Conservation (phyloP, 2,888 invertebrate species). For the Amblyteles armatorius region DNA sequence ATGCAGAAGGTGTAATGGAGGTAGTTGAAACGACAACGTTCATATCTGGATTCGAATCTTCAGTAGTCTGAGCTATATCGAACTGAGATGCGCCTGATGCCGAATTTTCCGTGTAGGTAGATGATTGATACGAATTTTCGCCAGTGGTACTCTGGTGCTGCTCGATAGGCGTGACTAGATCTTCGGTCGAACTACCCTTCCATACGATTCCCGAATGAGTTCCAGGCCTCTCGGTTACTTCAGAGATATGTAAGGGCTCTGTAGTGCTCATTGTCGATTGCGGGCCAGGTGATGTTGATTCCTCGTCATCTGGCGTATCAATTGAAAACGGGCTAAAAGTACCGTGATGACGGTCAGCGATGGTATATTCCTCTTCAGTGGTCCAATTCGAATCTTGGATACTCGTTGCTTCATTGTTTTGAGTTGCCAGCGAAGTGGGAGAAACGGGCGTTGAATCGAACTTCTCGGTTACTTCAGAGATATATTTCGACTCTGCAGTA, state of each 20-base stretch:
- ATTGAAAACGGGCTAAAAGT: background rate
- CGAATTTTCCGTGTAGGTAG: background rate
- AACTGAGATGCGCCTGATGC: background rate
- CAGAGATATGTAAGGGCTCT: too few relatives aligned
- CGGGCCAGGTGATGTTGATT: background rate
- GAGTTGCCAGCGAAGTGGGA: background rate
- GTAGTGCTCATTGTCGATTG: background rate
- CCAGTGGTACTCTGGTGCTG: background rate
- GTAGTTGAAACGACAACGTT: background rate
- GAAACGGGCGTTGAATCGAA: background rate
- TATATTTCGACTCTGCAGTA: too few relatives aligned
- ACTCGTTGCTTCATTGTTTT: background rate
- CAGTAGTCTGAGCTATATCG: background rate
- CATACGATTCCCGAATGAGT: background rate
- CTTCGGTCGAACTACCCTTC: background rate
- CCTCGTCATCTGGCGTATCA: background rate
- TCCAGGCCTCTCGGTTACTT: too few relatives aligned
- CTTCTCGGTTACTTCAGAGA: too few relatives aligned
- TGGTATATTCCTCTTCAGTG: background rate
- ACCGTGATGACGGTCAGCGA: background rate
- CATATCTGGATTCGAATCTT: background rate
- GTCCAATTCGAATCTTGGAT: background rate
- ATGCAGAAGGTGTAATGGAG: background rate
- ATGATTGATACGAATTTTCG: background rate
- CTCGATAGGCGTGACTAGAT: background rate